phyloP scores from a whole-genome alignment of 2,888 invertebrate species.

The Amorpha juglandis region DNA sequence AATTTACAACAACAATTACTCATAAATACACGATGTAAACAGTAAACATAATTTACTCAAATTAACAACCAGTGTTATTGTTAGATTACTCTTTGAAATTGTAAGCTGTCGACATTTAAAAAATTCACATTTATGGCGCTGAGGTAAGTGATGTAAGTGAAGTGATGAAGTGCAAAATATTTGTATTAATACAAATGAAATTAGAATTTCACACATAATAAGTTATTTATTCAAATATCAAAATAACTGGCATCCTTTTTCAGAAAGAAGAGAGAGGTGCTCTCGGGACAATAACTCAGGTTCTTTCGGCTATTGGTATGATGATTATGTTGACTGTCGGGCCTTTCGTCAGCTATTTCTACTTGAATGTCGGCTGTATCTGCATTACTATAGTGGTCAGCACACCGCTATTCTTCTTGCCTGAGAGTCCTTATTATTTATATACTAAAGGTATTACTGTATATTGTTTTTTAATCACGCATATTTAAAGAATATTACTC shows the following conservation, averaged over 20 bases:
- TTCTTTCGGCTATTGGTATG: slow-evolving; percentile 47
- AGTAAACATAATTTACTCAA: too few species aligned
- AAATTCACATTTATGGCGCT: too few species aligned
- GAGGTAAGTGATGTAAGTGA: too few species aligned
- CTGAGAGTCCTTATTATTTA: slow-evolving; percentile 56
- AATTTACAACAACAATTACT: too few species aligned
- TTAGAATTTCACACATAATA: too few species aligned
- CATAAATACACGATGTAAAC: too few species aligned
- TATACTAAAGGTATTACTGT: slow-evolving; percentile 51
- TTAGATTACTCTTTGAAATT: too few species aligned
- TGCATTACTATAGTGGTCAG: slow-evolving; percentile 34
- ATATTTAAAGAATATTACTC: neutral
- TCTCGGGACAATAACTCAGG: slow-evolving; percentile 51
- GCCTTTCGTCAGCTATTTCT: slow-evolving; percentile 34
- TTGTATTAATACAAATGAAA: too few species aligned
- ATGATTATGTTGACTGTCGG: slow-evolving; percentile 50
- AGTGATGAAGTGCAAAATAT: too few species aligned
- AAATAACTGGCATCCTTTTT: slow-evolving; percentile 19
- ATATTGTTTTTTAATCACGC: neutral
- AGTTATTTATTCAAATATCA: too few species aligned
- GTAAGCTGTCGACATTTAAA: too few species aligned
- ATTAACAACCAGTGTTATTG: too few species aligned
- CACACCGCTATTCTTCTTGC: slow-evolving; percentile 49
- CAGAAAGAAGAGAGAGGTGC: slow-evolving; percentile 57
- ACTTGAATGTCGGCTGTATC: slow-evolving; percentile 31